phyloP scores from a whole-genome alignment of 2,888 invertebrate species.

The Apotomis turbidana region DNA sequence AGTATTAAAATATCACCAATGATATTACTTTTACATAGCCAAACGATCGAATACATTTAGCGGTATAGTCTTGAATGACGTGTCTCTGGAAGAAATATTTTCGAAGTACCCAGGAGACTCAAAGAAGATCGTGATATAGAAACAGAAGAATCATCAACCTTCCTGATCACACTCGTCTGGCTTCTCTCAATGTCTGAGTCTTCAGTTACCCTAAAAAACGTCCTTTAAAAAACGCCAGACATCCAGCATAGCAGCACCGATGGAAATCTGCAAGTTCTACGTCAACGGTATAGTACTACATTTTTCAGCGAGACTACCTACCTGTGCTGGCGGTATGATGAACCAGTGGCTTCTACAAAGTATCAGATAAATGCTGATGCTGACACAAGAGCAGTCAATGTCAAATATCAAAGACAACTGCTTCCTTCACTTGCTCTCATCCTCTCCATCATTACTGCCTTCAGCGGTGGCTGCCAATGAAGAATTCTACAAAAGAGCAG shows the following conservation, averaged over 20 bases:
- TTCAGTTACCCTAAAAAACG: neutral
- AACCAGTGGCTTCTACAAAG: neutral
- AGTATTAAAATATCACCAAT: too few relatives aligned
- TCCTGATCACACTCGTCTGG: neutral
- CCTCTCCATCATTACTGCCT: too few relatives aligned
- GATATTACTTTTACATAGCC: too few relatives aligned
- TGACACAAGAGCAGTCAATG: neutral
- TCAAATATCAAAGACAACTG: neutral
- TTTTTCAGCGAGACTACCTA: constrained; percentile 17
- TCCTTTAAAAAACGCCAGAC: neutral
- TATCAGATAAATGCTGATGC: neutral
- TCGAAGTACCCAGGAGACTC: neutral
- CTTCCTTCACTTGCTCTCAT: too few relatives aligned
- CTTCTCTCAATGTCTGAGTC: neutral
- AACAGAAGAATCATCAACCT: neutral
- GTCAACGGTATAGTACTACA: constrained; percentile 21
- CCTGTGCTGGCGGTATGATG: neutral
- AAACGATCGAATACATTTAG: too few relatives aligned
- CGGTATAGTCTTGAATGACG: too few relatives aligned
- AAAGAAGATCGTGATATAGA: neutral
- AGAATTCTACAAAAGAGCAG: too few relatives aligned
- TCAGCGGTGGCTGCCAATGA: too few relatives aligned
- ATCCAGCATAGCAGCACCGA: neutral
- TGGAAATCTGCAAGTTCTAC: neutral
- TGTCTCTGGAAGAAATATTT: too few relatives aligned